Evolutionary conservation across 2,888 invertebrate species (phyloP).

Genomic region (Polymixis flavicincta): DNA sequence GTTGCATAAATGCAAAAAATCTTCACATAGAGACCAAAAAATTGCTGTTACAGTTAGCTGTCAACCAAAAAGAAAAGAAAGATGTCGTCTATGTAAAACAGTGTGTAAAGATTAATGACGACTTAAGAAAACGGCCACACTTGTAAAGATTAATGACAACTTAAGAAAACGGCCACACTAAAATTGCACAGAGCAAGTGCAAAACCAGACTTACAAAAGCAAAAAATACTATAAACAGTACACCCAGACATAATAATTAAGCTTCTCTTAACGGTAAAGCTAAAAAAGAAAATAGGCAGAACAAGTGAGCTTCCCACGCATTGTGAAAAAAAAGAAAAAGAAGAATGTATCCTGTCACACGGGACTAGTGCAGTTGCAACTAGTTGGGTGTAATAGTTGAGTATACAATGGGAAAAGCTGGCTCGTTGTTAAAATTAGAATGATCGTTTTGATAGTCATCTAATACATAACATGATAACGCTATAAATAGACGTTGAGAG

Average conservation of each 20-base stretch:
- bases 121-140: neutral
- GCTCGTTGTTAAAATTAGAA: conserved; percentile 20
- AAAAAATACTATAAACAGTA: conserved; percentile 35
- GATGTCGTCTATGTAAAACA: neutral
- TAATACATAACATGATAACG: neutral
- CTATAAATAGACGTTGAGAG: neutral
- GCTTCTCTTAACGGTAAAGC: conserved; percentile 57
- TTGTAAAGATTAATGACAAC: conserved; percentile 14
- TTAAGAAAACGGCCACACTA: conserved; percentile 9
- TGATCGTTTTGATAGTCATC: neutral
- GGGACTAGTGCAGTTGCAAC: conserved; percentile 41
- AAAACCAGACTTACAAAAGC: conserved; percentile 26
- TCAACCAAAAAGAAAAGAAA: neutral
- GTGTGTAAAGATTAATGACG: conserved; percentile 16
- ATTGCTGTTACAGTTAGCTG: neutral
- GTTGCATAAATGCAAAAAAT: neutral
- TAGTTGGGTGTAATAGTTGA: conserved; percentile 37
- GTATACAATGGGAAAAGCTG: conserved; percentile 24
- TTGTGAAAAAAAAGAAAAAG: conserved; percentile 50
- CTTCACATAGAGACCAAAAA: neutral
- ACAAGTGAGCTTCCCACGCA: conserved; percentile 65
- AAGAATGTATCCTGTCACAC: conserved; percentile 65
- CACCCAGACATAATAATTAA: conserved; percentile 54
- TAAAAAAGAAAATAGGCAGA: conserved; percentile 58
- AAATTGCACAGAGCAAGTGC: conserved; percentile 29